Base-by-base conservation (phyloP, 2,888 invertebrate genomes). In the Bhutanitis thaidina region DNA sequence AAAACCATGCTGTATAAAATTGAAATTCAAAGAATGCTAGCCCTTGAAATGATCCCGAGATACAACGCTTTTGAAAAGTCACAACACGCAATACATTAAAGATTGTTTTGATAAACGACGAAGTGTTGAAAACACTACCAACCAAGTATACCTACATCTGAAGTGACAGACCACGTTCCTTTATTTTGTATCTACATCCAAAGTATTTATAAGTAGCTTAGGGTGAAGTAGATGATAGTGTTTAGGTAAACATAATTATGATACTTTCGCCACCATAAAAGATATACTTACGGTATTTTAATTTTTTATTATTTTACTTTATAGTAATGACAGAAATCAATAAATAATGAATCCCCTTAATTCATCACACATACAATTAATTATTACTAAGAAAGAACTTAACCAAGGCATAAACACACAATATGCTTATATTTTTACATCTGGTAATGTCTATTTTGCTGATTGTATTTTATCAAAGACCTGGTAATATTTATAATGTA, bases 61-160 rank as follows among this genome's bases (percentile, higher is more conserved):
- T 51, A 40, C 30, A 20, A 36, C 9, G 34, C 27, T 12, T 46
- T 46, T 47, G 46, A 34, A 36, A 14, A 47, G 52, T 46, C 51
- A 30, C 30, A 14, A 41, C 52, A 47, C 52, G 52, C 46, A 52
- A 41, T 32, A 34, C 43, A 43, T 38, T 43, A 47, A 52, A 52
- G 52, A 52, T 52, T 47, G 46, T 46, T 43, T 40, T 43, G 52
- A 52, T 52, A 50, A 44, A 47, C 30, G 35, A 36, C 40, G 12
- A 38, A 37, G 46, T 37, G 32, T 37, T 32, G 7, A 43, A 25
- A 29, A 20, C 32, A 15, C 37, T 36, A 43, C 46, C 43, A 27
- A 38, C n/a, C n/a, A n/a, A n/a, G n/a, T n/a, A 30, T 32, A 30
- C 25, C 34, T 27, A 30, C 40, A 46, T 46, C 25, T 30, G 38